phyloP scores from a whole-genome alignment of 2,797 vertebrate species.

The Neopelma chrysocephalum region DNA sequence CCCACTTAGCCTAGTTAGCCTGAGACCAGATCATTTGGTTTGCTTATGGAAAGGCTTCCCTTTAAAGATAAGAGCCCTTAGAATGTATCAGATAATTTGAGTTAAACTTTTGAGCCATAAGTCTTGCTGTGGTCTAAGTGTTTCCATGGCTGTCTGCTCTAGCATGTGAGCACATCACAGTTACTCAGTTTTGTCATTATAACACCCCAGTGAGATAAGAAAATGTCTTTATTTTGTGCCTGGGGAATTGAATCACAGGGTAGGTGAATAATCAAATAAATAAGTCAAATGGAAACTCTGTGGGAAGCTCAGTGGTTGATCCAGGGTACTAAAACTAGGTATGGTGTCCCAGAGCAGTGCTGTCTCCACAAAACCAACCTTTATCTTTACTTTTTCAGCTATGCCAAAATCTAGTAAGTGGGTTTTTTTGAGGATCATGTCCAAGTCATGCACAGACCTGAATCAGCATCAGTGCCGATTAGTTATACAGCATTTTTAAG shows the following conservation, averaged over 20 bases:
- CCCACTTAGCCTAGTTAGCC: conserved; percentile 56
- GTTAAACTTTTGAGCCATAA: conserved; percentile 50
- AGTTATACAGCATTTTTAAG: not conserved
- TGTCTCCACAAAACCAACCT: not conserved
- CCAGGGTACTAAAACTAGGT: not conserved
- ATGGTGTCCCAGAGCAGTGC: not conserved
- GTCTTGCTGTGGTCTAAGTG: conserved; percentile 18
- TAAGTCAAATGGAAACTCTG: conserved; percentile 21
- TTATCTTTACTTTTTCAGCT: not conserved
- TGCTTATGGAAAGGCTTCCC: conserved; percentile 56
- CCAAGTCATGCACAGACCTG: not conserved
- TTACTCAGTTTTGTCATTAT: conserved; percentile 35
- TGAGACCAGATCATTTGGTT: conserved; percentile 47
- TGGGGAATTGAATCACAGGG: not conserved
- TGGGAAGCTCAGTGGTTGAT: conserved; percentile 18
- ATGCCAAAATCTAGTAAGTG: not conserved
- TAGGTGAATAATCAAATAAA: not conserved
- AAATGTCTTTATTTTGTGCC: conserved; percentile 42
- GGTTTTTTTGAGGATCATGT: not conserved
- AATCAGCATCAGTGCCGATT: not conserved
- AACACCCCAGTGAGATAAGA: conserved; percentile 36
- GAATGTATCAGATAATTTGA: conserved; percentile 62
- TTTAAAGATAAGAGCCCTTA: conserved; percentile 68
- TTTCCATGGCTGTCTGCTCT: conserved; percentile 16
- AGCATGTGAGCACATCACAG: conserved; percentile 30